Evolutionary conservation across 2,797 vertebrate genomes (phyloP), one percentile per base, ranked within the genome.

Genomic region (Lacerta viridis): DNA sequence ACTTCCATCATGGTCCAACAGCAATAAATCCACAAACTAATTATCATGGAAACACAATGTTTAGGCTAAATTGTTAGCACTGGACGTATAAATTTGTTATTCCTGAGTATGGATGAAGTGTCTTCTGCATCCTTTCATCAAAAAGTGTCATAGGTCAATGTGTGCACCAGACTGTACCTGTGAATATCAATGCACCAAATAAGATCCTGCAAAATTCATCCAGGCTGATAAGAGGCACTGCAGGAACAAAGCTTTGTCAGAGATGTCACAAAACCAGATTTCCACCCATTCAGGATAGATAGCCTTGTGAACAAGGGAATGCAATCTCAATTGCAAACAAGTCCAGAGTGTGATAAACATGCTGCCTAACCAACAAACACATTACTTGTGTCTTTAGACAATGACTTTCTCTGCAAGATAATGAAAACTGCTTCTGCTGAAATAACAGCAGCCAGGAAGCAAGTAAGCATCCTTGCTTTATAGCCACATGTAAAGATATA

Each of bases 231-330:
- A 89, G 33, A 85, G 33, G 43, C 20, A 75, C 41, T 68, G 79
- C 18, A 41, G 80, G 25, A 86, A 79, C 77, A 85, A 55, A 39
- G 55, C 18, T 43, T 29, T 59, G 33, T 64, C 43, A 61, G 27
- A 89, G 61, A 76, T 76, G 27, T 81, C 71, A 81, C 77, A 89
- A 85, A 89, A 76, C 61, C 71, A 86, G 59, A 27, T 89, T 81
- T 86, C 72, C 69, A 66, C 55, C 84, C 71, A 86, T 76, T 69
- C 71, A 77, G 43, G 18, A 76, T 86, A 81, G 85, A 89, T 55
- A 82, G 78, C 33, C 10, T 50, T 68, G 6, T 81, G 61, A 87
- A 87, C 27, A 71, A 61, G 61, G 36, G 33, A 66, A 85, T 59
- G 81, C 50, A 66, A 50, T 89, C 29, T 89, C 88, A 81, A 75